Base-by-base conservation (phyloP, 2,113 vertebrate species). In the Dolichallabes microphthalmus region DNA sequence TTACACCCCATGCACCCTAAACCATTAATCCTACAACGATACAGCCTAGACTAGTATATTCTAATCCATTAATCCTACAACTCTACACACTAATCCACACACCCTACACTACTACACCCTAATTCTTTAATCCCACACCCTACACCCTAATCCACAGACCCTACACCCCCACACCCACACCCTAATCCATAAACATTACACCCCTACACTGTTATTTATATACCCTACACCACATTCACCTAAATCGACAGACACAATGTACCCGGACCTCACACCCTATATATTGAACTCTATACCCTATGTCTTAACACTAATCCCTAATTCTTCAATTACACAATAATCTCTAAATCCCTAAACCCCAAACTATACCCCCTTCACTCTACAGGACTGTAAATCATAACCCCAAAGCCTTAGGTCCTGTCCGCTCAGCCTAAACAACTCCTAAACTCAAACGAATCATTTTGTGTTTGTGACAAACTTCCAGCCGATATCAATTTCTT, bases 401-500 rank as follows among this genome's bases (percentile, higher is more conserved):
- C 0, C 10, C 30, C 55, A 58, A 60, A 22, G 0, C 27, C 19
- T 30, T 60, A 55, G 2, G 3, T n/a, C 74, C 5, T 55, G 20
- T 5, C 8, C n/a, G 8, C 15, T 76, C 19, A 39, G 17, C 19
- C 20, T 32, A 39, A 60, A 5, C 55, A 60, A 5, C 55, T 22
- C 30, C 30, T 79, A 39, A 58, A 17, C 76, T 35, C 76, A 35
- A 77, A 57, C 32, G 52, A 77, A 27, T 57, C 20, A 75, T 27
- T 75, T 15, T 53, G 13, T 55, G 50, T 76, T 76, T 39, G 55
- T 79, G 30, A 78, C 19, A 58, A 57, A 78, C 76, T 63, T 78
- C 58, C 69, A 83, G 85, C 80, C 53, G 11, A 35, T 80, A 77
- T 68, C 83, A 86, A 60, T 78, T 78, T 58, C 76, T 20, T 78